Conservation (phyloP, 2,888 invertebrate species). For the Andrena praecox region DNA sequence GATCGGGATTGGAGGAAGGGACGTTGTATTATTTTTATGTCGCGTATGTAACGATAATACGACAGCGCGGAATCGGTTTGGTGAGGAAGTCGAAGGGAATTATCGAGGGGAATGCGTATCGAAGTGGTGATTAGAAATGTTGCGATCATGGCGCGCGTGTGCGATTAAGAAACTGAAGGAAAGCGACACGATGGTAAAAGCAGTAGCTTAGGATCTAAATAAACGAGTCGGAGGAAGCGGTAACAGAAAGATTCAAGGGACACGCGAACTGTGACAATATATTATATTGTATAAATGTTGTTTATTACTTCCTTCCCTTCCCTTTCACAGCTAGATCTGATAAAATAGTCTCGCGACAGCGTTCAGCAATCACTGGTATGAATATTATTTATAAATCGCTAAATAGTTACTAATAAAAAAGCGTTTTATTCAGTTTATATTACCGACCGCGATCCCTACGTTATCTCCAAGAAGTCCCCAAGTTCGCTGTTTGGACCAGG, state of each 20-base stretch:
- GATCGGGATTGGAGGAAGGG: background rate
- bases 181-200: slow-evolving; percentile 12
- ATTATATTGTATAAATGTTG: slow-evolving; percentile 69
- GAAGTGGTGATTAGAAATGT: slow-evolving; percentile 2
- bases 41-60: slow-evolving; percentile 23
- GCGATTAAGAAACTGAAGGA: background rate
- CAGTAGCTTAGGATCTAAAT: slow-evolving; percentile 81
- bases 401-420: no score
- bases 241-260: slow-evolving; percentile 55
- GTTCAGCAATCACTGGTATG: no score
- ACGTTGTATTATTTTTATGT: slow-evolving; percentile 46
- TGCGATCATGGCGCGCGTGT: slow-evolving; percentile 13
- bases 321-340: background rate
- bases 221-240: slow-evolving; percentile 49
- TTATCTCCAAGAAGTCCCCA: no score
- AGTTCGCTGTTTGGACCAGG: no score
- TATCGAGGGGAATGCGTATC: no score
- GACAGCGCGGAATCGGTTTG: slow-evolving; percentile 1
- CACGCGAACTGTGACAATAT: slow-evolving; percentile 79
- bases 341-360: no score
- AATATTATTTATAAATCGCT: no score
- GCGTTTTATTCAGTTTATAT: no score
- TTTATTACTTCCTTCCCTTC: slow-evolving; percentile 34
- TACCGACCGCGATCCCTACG: no score
- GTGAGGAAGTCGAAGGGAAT: no score